These are phyloP conservation scores for Celastrina argiolus DNA, from an alignment of 2,888 invertebrate species.

Conservation along the genomic window DNA sequence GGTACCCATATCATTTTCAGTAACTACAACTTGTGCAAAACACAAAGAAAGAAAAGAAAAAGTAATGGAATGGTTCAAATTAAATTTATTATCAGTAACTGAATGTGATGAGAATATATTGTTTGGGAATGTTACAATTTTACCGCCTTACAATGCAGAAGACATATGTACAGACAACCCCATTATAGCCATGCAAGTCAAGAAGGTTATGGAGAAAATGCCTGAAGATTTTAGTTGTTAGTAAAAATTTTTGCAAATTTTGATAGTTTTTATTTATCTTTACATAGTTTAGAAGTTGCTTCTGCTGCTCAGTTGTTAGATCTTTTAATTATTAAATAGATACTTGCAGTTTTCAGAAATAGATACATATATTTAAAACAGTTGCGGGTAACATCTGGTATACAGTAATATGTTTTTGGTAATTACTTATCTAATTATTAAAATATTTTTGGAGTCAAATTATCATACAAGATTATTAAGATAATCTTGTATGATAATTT, in stretches of 20 bases:
- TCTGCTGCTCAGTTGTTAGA: too few relatives aligned
- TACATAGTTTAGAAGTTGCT: too few relatives aligned
- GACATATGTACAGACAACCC: constrained; percentile 62
- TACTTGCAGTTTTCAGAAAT: too few relatives aligned
- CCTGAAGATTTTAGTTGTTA: constrained; percentile 46
- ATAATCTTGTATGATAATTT: too few relatives aligned
- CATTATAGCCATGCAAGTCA: constrained; percentile 55
- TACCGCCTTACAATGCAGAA: constrained; percentile 53
- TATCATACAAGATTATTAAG: too few relatives aligned
- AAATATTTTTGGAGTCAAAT: too few relatives aligned
- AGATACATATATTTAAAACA: too few relatives aligned
- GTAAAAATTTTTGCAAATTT: background rate
- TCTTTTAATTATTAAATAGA: too few relatives aligned
- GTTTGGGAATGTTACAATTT: constrained; percentile 52
- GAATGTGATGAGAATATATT: constrained; percentile 53
- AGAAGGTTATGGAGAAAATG: constrained; percentile 55
- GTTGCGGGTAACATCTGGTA: too few relatives aligned
- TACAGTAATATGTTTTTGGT: too few relatives aligned
- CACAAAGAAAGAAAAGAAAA: constrained; percentile 43
- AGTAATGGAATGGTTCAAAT: constrained; percentile 56
- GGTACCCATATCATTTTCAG: constrained; percentile 36
- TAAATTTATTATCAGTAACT: constrained; percentile 51
- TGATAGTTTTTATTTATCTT: background rate
- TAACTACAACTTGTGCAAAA: constrained; percentile 35
- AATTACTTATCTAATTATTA: too few relatives aligned